Evolutionary conservation across 2,113 vertebrate species (phyloP), one percentile per base, ranked within the genome.

Genomic region (Atractosteus spatula): DNA sequence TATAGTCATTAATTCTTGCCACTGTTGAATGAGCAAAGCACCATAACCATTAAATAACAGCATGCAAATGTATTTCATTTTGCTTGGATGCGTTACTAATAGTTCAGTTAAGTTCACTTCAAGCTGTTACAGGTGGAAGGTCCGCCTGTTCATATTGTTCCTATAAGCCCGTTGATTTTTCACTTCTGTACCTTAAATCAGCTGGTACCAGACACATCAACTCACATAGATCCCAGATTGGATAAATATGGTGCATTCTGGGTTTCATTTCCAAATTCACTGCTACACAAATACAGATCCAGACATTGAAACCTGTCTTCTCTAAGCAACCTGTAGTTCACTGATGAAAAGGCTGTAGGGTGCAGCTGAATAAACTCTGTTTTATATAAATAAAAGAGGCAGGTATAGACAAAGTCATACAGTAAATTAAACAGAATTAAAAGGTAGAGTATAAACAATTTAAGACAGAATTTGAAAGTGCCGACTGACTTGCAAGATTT

Each of bases 281-380:
- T 55, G 43, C 3, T 70, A 68, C 70, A 66, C 67, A 51, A 29
- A 44, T 14, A 76, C 77, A 71, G 71, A 77, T 77, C 83, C 83
- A 86, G 65, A 41, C 13, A 59, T 6, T 56, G 3, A 6, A 6
- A 16, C 68, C 43, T 41, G 43, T 56, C 69, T 54, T 73, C 78
- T 85, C 82, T 84, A 81, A 74, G 51, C 76, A 59, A 63, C 72
- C 74, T 88, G 84, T 84, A 29, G 17, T 29, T 29, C 17, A 29
- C 17, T 29, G 17, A 29, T 29, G 17, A 29, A 29, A 0, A 29
- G 17, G 17, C 17, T 29, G 17, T 1, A 29, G 17, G 17, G 17
- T 29, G 17, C 17, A 29, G 17, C 17, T 29, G 17, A 29, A 29
- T 29, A 29, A 29, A 29, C 17, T 29, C 17, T 29, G 1, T 29